A percentile compares a stretch with the other conserved stretches of the same genome.
Evolutionary conservation across 2,113 vertebrate species (phyloP).

Genomic region (Callaeas wilsoni): DNA sequence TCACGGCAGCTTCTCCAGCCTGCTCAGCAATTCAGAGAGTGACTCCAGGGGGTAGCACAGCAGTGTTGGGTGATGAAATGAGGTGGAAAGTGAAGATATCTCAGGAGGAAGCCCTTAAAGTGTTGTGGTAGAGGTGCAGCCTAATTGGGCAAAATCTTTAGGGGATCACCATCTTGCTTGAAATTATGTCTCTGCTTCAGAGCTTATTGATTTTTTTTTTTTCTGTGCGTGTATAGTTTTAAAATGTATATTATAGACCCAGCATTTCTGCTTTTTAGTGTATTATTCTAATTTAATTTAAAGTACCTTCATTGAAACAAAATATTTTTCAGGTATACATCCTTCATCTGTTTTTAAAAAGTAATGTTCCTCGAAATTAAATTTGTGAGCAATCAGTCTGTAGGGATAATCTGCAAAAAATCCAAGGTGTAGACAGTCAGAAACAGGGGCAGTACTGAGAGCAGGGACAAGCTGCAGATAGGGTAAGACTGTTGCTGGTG

Average conservation of each 20-base stretch:
- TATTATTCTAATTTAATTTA: neutral
- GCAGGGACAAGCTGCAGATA: neutral
- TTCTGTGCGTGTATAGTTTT: accelerated
- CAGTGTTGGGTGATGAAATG: neutral
- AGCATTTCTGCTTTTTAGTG: neutral
- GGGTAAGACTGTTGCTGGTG: neutral
- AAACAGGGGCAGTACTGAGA: neutral
- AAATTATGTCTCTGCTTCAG: neutral
- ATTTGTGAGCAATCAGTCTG: neutral
- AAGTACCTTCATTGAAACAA: neutral
- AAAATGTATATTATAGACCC: neutral
- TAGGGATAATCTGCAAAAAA: neutral
- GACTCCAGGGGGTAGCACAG: neutral
- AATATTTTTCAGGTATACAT: neutral
- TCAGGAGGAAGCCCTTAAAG: neutral
- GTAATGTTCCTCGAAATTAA: neutral
- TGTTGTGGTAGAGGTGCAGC: neutral
- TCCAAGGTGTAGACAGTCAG: neutral
- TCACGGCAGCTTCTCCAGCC: neutral
- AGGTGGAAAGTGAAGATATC: neutral
- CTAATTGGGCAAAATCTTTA: neutral
- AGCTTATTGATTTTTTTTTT: neutral
- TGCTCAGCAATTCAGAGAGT: neutral
- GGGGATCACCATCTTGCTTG: neutral
- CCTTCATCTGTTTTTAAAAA: neutral